Conservation (phyloP, 2,113 vertebrate genomes). For the Agelaius phoeniceus region DNA sequence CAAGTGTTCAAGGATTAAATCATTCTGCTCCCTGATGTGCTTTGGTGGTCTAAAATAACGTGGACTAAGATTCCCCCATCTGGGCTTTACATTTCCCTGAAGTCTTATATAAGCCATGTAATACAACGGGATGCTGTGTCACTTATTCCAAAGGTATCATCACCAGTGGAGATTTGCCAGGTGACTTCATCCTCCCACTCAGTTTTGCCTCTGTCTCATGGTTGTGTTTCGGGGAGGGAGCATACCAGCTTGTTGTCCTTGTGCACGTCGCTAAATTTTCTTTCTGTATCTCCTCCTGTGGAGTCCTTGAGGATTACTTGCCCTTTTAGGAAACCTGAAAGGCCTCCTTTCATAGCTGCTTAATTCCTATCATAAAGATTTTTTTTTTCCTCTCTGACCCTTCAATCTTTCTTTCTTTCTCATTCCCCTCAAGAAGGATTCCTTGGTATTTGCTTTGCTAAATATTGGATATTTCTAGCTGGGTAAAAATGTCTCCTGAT, state of each 20-base stretch:
- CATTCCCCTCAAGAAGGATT: background rate
- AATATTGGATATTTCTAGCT: constrained; percentile 49
- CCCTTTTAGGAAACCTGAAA: constrained; percentile 21
- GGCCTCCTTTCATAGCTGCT: background rate
- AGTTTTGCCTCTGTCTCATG: constrained; percentile 60
- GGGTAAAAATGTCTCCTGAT: constrained; percentile 53
- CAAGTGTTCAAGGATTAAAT: constrained; percentile 41
- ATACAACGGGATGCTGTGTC: constrained; percentile 65
- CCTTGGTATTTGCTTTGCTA: constrained; percentile 39
- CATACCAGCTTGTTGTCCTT: constrained; percentile 48
- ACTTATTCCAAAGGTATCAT: constrained; percentile 70
- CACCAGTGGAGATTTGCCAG: constrained; percentile 64
- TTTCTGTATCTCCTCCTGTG: background rate
- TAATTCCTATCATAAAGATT: background rate
- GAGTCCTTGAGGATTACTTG: constrained; percentile 16
- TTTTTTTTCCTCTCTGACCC: background rate
- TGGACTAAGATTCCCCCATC: constrained; percentile 44
- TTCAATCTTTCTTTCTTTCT: background rate
- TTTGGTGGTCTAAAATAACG: constrained; percentile 54
- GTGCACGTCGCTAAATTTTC: constrained; percentile 5
- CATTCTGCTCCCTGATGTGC: constrained; percentile 37
- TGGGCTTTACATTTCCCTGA: constrained; percentile 56
- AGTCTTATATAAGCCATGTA: constrained; percentile 57
- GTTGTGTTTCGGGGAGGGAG: constrained; percentile 36
- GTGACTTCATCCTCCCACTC: constrained; percentile 69